Conservation (phyloP, 92 coral and sea anemone genomes). For the Parazoanthus swiftii region DNA sequence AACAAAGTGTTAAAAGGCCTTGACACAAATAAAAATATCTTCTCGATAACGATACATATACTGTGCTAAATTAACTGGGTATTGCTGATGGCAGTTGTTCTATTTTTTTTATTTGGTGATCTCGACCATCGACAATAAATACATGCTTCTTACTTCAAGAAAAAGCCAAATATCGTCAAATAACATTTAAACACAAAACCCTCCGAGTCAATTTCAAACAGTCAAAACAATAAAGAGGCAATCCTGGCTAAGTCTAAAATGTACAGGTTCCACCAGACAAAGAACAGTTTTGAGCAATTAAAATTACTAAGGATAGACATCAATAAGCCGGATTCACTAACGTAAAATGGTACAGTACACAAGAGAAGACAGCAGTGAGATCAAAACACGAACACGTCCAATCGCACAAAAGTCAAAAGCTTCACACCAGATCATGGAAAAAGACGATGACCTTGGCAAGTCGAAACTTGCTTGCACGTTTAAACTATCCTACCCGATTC, state of each 20-base stretch:
- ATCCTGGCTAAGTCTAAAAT: background rate
- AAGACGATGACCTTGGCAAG: background rate
- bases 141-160: background rate
- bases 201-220: background rate
- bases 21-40: background rate
- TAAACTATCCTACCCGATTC: background rate
- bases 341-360: background rate
- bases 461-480: background rate
- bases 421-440: background rate
- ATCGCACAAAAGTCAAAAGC: background rate
- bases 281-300: slow-evolving; percentile 14
- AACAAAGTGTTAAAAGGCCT: background rate
- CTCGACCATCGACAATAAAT: background rate
- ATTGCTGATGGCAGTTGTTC: background rate
- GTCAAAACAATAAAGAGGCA: background rate
- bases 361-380: background rate
- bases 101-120: background rate
- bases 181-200: background rate
- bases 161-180: background rate
- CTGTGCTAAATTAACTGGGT: background rate
- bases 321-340: too few relatives aligned
- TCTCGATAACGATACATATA: background rate
- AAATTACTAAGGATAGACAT: background rate
- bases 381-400: background rate
- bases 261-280: background rate